Evolutionary conservation across 2,888 invertebrate genomes (phyloP).

Genomic region (Philopedon plagiatum): DNA sequence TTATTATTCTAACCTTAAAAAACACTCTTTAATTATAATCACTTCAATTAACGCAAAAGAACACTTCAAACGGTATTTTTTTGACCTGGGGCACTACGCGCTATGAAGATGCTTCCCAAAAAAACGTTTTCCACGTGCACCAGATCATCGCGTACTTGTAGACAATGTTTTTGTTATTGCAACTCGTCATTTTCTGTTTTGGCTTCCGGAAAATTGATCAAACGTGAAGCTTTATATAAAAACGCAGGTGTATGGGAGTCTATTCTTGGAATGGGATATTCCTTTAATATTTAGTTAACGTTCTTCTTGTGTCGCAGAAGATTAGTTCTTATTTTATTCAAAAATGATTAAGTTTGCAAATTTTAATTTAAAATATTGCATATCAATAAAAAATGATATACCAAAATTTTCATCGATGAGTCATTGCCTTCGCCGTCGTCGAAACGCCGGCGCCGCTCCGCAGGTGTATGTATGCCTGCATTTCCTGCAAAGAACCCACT

Average conservation of each 20-base stretch:
- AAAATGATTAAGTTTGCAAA: no score
- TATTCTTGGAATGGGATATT: slow-evolving; percentile 17
- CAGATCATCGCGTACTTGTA: slow-evolving; percentile 21
- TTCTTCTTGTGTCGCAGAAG: neutral
- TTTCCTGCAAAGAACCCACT: no score
- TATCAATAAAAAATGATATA: no score
- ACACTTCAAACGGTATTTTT: neutral
- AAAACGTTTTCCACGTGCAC: slow-evolving; percentile 4
- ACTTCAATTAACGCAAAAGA: neutral
- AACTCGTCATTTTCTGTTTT: slow-evolving; percentile 38
- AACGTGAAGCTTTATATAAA: slow-evolving; percentile 56
- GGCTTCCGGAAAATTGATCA: slow-evolving; percentile 63
- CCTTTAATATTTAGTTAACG: neutral
- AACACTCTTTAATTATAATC: neutral
- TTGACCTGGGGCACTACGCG: slow-evolving; percentile 8
- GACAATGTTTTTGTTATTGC: slow-evolving; percentile 39
- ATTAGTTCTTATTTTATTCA: no score
- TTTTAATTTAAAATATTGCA: no score
- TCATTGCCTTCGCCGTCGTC: no score
- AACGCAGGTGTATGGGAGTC: slow-evolving; percentile 59
- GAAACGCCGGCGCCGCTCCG: no score
- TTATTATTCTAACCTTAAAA: neutral
- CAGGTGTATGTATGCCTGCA: no score
- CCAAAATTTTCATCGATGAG: no score
- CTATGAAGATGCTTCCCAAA: neutral